Evolutionary conservation across 1,140 invertebrate species (phyloP).

Genomic region (Sminthurinus signatus): DNA sequence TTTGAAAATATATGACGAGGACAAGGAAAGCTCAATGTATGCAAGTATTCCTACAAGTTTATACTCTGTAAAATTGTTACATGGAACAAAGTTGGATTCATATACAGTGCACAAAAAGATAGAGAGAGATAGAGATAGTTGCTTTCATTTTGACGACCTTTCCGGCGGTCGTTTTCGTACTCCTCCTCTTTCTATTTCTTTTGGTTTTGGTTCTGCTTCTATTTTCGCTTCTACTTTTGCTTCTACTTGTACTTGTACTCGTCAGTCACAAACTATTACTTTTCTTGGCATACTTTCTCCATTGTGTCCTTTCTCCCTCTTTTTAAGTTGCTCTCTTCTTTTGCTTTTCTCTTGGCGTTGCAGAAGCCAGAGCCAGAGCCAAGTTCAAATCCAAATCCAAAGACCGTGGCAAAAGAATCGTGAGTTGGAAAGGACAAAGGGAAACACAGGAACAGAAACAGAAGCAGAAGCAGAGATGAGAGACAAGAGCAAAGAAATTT

Average conservation of each 20-base stretch:
- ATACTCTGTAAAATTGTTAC: too few relatives aligned
- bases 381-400: too few relatives aligned
- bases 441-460: not conserved
- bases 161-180: not conserved
- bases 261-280: conserved; percentile 6
- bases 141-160: not conserved
- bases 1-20: too few relatives aligned
- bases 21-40: too few relatives aligned
- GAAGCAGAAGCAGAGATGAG: not conserved
- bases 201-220: too few relatives aligned
- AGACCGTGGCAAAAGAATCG: conserved; percentile 3
- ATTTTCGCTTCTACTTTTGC: too few relatives aligned
- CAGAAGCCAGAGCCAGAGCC: too few relatives aligned
- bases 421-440: not conserved
- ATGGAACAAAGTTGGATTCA: too few relatives aligned
- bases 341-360: not conserved
- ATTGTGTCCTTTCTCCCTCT: not conserved
- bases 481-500: not conserved
- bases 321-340: not conserved
- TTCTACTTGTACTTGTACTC: too few relatives aligned
- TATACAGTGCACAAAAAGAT: too few relatives aligned
- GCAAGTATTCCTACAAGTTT: too few relatives aligned
- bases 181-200: too few relatives aligned
- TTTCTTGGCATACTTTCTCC: conserved; percentile 8
- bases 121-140: not conserved